Base-by-base conservation (phyloP, 2,888 invertebrate genomes). In the Sarcophaga caerulescens region DNA sequence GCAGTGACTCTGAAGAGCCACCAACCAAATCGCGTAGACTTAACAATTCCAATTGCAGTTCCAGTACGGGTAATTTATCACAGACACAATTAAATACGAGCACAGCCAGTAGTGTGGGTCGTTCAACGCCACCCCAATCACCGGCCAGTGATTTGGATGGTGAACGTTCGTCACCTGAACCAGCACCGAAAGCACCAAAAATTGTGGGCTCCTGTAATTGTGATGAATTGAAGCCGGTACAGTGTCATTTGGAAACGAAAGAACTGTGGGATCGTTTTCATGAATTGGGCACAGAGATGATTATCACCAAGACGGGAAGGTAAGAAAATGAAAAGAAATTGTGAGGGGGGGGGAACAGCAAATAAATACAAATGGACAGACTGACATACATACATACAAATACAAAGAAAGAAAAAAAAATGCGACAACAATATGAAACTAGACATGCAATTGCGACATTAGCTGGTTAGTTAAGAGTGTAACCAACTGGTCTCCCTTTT, bases 241-340 rank as follows among this genome's bases (percentile, higher is more conserved):
- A 97, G 89, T 98, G 98, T 93, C 96, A 97, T 90, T 94, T 99
- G 90, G 99, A 99, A 94, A 98, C 98, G 85, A 98, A 98, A 93
- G 98, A 99, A 90, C 94, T 99, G 47, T 99, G 99, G 99, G 97
- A 98, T 94, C 98, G 98, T 94, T 99, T 99, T 94, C 96, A 97
- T 92, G 97, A 97, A 89, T 94, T 98, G 88, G 98, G 98, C 89
- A 98, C 98, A 6, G 98, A 98, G 94, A 99, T 99, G 98, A 99
- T 99, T 92, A 99, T 99, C 94, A 99, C 98, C 52, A 99, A 99
- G 94, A 98, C 98, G 90, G 98, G 98, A 93, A 96, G 98, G 98
- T 98, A 93, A 94, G 91, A n/a, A 69, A 83, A 59, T 25, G 11
- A 25, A 12, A 52, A 14, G 52, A 52, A 52, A 14, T 52, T 5